A percentile compares a stretch with the other conserved stretches of the same genome.
These are phyloP conservation scores for Nebria ingens DNA, from an alignment of 1,140 invertebrate genomes.

Conservation along the genomic window DNA sequence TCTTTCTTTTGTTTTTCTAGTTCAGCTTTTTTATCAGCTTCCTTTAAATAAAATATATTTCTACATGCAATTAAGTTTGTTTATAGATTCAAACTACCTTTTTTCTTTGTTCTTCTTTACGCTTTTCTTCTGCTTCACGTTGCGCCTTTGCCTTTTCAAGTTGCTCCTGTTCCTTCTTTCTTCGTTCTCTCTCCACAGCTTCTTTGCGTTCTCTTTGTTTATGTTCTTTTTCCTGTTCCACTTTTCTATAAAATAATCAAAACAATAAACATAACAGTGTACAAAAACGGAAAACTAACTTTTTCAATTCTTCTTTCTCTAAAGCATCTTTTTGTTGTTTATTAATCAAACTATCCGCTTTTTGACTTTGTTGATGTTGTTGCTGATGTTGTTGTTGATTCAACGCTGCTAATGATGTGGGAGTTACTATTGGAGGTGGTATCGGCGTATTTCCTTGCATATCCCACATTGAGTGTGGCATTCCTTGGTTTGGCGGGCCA, in stretches of 20 bases:
- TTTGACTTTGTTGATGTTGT: not conserved
- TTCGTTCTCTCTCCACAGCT: conserved; percentile 31
- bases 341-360: not conserved
- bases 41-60: no score
- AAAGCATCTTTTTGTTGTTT: conserved; percentile 14
- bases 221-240: conserved; percentile 15
- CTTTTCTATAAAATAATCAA: conserved; percentile 15
- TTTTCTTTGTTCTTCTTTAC: conserved; percentile 33
- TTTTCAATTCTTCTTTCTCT: conserved; percentile 16
- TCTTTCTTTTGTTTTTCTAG: conserved; percentile 40
- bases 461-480: conserved; percentile 5
- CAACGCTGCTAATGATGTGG: conserved; percentile 6
- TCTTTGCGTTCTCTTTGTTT: conserved; percentile 21
- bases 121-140: conserved; percentile 34
- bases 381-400: conserved; percentile 13
- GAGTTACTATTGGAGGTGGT: conserved; percentile 3
- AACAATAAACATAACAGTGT: conserved; percentile 13
- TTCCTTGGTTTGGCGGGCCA: not conserved
- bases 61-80: not conserved
- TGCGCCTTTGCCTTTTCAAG: conserved; percentile 33
- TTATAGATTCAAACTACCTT: conserved; percentile 15
- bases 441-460: not conserved
- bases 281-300: conserved; percentile 5
- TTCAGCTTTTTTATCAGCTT: conserved; percentile 41
- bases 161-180: conserved; percentile 32